Conservation (phyloP, 2,113 vertebrate species). For the Piaya cayana region DNA sequence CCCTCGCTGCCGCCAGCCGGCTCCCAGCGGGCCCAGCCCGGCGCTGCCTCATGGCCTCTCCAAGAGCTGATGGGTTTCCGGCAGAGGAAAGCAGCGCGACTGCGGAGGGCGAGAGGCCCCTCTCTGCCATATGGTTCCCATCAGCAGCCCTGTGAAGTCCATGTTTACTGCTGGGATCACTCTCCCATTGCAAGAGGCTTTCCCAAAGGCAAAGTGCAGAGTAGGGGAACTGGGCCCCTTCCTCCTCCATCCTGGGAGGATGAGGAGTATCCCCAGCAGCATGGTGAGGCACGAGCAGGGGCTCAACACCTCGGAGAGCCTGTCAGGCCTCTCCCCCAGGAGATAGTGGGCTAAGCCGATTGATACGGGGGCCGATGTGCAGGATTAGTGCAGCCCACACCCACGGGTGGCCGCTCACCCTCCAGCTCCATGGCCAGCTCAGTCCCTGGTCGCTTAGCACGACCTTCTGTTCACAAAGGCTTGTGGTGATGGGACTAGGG, state of each 20-base stretch:
- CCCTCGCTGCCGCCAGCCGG: background rate
- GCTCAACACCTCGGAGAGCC: background rate
- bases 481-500: too few relatives aligned
- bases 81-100: background rate
- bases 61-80: background rate
- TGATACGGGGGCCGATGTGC: background rate
- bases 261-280: fast-evolving
- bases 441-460: background rate
- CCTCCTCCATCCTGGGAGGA: background rate
- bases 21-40: background rate
- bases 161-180: background rate
- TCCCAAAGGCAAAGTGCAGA: background rate
- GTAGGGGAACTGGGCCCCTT: background rate
- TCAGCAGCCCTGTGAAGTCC: background rate
- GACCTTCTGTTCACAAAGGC: too few relatives aligned
- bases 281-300: fast-evolving
- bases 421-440: background rate
- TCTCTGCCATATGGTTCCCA: slow-evolving; percentile 39
- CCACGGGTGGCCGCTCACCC: fast-evolving
- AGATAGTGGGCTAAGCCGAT: fast-evolving
- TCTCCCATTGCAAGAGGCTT: background rate
- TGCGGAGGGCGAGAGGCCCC: slow-evolving; percentile 7
- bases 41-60: background rate
- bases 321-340: background rate
- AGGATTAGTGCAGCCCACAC: background rate